Base-by-base conservation (phyloP, 2,888 invertebrate genomes). In the Oscheius sp. region DNA sequence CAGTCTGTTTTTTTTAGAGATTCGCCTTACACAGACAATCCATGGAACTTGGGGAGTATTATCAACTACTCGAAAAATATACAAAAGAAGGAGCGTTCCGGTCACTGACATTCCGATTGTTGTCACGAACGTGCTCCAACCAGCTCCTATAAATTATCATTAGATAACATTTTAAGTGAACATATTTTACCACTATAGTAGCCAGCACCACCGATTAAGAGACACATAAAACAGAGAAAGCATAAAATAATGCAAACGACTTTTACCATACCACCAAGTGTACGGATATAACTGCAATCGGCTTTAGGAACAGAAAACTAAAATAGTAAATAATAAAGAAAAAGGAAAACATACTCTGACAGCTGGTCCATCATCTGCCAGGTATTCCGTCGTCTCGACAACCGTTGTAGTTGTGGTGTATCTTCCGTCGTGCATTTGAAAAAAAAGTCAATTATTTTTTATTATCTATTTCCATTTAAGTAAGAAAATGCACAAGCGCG, bases 101-200 rank as follows among this genome's bases (percentile, higher is more conserved):
- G 93, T 92, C 85, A 92, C 91, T 92, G 93, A 93, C 87, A 94
- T 92, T 20, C 92, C 94, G 20, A 90, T 90, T 91, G 93, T 92
- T 0, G 93, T 72, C 0, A 86, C 86, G 68, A 86, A 86, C 6
- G 83, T 83, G 17, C 82, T 82, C 89, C 61, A 94, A 64, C 90
- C 89, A 56, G 91, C 92, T 72, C 91, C 90, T 63, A 90, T 88
- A 69, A 30, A 12, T 26, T 33, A 8, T 41, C 5, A 6, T 26
- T 41, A n/a, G 24, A 17, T 41, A 38, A n/a, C n/a, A n/a, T n/a
- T n/a, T n/a, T n/a, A n/a, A 3, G 20, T 3, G 41, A 20, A 20
- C 2, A 41, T 5, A 54, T 17, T 3, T 1, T 56, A 78, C 78
- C 77, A n/a, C 70, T 51, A 51, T 88, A 86, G 73, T 86, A 87